These are phyloP conservation scores for Cheirogaleus major DNA, from an alignment of 2,797 vertebrate species.

Conservation along the genomic window DNA sequence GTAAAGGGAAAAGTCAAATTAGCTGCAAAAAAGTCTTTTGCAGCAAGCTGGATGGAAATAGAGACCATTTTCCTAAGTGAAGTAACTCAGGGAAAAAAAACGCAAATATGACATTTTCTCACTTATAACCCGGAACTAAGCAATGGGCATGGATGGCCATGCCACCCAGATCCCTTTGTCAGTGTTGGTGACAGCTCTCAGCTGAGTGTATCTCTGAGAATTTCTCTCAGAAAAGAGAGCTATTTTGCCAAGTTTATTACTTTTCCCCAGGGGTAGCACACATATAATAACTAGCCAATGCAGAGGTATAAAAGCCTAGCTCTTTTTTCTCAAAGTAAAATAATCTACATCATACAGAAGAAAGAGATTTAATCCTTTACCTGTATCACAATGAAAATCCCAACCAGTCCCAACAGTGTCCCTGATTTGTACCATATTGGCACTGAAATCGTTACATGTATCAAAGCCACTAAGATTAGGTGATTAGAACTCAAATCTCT, in stretches of 20 bases:
- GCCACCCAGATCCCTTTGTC: not conserved
- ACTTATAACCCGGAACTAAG: too few relatives aligned
- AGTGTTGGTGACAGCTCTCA: not conserved
- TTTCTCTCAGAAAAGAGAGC: not conserved
- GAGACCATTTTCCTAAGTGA: too few relatives aligned
- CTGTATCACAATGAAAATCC: not conserved
- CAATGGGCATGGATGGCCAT: too few relatives aligned
- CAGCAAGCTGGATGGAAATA: too few relatives aligned
- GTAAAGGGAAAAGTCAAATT: too few relatives aligned
- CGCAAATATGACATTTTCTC: too few relatives aligned
- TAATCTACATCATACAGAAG: not conserved
- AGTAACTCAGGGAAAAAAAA: too few relatives aligned
- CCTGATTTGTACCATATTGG: not conserved
- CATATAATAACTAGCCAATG: not conserved
- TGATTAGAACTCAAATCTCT: not conserved
- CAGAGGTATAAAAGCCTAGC: not conserved
- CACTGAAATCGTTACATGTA: not conserved
- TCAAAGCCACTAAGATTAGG: not conserved
- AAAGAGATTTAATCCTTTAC: not conserved
- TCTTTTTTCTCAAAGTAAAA: not conserved
- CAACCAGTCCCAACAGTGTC: not conserved
- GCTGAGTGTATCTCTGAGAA: not conserved
- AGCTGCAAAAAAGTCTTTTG: too few relatives aligned
- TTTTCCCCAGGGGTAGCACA: not conserved
- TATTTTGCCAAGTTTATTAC: not conserved